These are phyloP conservation scores for Norana najaformis DNA, from an alignment of 2,888 invertebrate genomes.

Conservation along the genomic window DNA sequence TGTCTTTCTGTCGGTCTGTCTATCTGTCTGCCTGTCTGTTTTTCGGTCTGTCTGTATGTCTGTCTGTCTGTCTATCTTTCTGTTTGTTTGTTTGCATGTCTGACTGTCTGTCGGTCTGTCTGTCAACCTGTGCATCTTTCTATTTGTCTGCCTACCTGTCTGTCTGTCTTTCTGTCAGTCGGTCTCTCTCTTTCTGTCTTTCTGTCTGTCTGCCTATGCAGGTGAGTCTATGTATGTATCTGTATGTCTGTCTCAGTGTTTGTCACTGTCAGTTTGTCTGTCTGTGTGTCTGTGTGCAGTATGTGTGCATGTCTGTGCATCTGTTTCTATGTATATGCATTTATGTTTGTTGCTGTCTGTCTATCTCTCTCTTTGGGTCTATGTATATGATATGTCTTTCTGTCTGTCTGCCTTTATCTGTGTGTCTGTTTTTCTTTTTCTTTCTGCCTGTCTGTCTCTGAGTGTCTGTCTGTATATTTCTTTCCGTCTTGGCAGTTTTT, in stretches of 20 bases:
- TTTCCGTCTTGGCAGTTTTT: neutral
- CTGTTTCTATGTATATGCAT: neutral
- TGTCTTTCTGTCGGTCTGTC: neutral
- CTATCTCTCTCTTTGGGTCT: neutral
- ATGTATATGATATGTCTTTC: too few relatives aligned
- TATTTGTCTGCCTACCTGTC: neutral
- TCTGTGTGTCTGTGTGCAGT: neutral
- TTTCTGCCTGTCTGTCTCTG: neutral
- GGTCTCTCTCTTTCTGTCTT: neutral
- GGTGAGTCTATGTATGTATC: neutral
- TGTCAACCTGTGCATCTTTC: too few relatives aligned
- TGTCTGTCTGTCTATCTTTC: neutral
- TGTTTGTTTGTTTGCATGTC: neutral
- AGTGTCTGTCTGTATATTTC: neutral
- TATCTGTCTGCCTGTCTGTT: neutral
- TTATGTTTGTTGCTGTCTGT: neutral
- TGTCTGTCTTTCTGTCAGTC: neutral
- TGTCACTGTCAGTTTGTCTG: neutral
- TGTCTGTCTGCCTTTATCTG: neutral
- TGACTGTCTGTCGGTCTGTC: neutral
- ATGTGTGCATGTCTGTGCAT: neutral
- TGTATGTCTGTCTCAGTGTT: neutral
- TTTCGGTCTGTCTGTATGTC: neutral
- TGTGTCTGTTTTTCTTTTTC: neutral
- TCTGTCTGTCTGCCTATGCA: neutral